Base-by-base conservation (phyloP, 2,113 vertebrate genomes). In the Burhinus bistriatus region DNA sequence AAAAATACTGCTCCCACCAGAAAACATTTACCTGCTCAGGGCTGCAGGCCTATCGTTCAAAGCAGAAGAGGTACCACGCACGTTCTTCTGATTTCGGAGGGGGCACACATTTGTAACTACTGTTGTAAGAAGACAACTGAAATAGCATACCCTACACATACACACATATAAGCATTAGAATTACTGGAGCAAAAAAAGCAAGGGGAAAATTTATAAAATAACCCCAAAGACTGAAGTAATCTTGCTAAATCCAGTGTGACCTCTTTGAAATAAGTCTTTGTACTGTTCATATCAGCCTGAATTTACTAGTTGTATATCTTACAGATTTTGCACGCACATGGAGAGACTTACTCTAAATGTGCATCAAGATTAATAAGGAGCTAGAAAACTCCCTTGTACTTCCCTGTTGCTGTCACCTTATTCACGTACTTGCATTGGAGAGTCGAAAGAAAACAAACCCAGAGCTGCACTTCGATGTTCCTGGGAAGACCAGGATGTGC, bases 1-100 rank as follows among this genome's bases (percentile, higher is more conserved):
- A 98, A 99, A 98, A 98, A 77, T 82, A 95, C 97, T 94, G 89
- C 96, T 94, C 82, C 95, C 89, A 81, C 91, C 92, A 96, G 79
- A 92, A 97, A 97, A 91, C 68, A 51, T 93, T 93, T 78, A 87
- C 95, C 94, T 92, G 65, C 90, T 86, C 42, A 52, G 5, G 85
- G 80, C 82, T 94, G 72, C 36, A 73, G 92, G 61, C 71, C 44
- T 88, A 32, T 36, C 29, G 18, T 38, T 94, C 72, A 66, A 57
- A 73, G 78, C 68, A 90, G 42, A 75, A 80, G n/a, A 80, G 65
- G 44, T 85, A 73, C 64, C 73, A 62, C 32, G 26, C 42, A 21
- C 5, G 0, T 36, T 55, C 58, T 36, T n/a, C 49, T 62, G 38
- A n/a, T 83, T 77, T 87, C 61, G 42, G 49, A 91, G 32, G 5